Conservation (phyloP, 1,140 invertebrate genomes). For the Patella vulgata region DNA sequence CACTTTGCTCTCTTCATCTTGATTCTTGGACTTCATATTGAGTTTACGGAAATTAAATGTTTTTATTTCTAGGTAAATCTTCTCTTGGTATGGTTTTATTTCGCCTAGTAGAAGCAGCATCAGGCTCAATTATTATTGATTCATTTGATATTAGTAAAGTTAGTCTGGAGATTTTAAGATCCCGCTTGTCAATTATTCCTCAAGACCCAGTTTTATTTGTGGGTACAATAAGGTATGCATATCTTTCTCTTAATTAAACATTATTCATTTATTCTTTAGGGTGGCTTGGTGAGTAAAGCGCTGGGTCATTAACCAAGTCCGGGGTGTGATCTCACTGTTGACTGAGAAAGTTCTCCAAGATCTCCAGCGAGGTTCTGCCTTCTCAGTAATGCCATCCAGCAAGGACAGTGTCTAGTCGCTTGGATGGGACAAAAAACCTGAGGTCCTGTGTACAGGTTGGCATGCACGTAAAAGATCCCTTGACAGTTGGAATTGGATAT, state of each 20-base stretch:
- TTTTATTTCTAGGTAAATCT: slow-evolving; percentile 75
- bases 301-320: not conserved
- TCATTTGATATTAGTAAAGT: slow-evolving; percentile 55
- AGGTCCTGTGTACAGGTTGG: no score
- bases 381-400: no score
- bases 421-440: no score
- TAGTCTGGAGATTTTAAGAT: slow-evolving; percentile 60
- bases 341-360: no score
- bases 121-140: slow-evolving; percentile 58
- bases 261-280: no score
- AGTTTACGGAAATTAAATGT: slow-evolving; percentile 51
- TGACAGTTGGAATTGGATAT: no score
- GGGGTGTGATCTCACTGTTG: no score
- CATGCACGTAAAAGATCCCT: no score
- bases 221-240: slow-evolving; percentile 63
- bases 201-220: slow-evolving; percentile 70
- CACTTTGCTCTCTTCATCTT: no score
- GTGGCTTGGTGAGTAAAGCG: not conserved
- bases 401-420: no score
- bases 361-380: no score
- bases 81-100: slow-evolving; percentile 70
- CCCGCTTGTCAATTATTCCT: slow-evolving; percentile 65
- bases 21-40: no score
- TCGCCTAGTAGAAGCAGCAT: slow-evolving; percentile 68
- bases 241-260: not conserved